Evolutionary conservation across 2,113 vertebrate genomes (phyloP), one percentile per base, ranked within the genome.

Genomic region (Phaetusa simplex): DNA sequence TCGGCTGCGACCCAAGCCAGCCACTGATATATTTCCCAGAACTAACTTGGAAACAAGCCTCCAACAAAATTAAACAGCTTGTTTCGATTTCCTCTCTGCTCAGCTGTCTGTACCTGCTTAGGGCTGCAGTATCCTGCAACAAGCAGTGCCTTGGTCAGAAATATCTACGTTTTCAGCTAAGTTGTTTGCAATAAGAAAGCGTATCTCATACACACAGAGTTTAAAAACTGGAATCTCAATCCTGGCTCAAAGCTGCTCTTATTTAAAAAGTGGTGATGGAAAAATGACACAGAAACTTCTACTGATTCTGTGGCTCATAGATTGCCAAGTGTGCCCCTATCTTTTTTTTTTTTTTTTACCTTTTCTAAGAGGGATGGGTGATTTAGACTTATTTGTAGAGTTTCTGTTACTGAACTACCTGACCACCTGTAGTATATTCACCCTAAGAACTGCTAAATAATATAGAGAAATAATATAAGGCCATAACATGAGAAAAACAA

Each of bases 271-370:
- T 4, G 4, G 17, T 45, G 34, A 72, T 12, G 14, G 30, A 56
- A 89, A 81, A 78, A 65, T 7, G 8, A 29, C 77, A 69, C 34
- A 67, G 29, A 43, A 86, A 90, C 40, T 43, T 32, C 5, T 62
- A 16, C 4, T 42, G 5, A 64, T 64, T 55, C 43, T 56, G 29
- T 58, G 36, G 52, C 12, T 79, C 21, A 43, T 12, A 61, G 2
- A 18, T 53, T 69, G 45, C 40, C 85, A 45, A 84, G 18, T 27
- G 7, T 30, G 4, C 12, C n/a, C 40, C 10, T 22, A 42, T 29
- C 14, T 50, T 27, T 6, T 19, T 19, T 23, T n/a, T 19, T 69
- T 0, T n/a, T 22, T 32, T 32, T 20, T 61, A 0, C 1, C 9
- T 3, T 92, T 71, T 64, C 5, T 52, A 74, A 73, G n/a, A 86